phyloP scores from a whole-genome alignment of 2,797 vertebrate genomes.

The Melopsittacus undulatus region DNA sequence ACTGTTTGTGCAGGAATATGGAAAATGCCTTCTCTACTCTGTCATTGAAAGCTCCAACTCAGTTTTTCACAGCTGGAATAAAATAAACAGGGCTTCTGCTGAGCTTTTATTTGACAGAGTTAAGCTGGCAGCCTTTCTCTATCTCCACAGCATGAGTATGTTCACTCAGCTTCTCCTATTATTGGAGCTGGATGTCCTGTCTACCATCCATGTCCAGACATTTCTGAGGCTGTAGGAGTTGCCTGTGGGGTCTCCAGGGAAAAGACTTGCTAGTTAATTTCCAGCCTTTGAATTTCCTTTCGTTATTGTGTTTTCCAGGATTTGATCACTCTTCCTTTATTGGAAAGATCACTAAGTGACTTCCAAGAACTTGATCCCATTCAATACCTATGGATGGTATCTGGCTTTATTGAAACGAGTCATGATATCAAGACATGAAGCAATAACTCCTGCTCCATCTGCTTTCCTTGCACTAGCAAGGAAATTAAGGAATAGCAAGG shows the following conservation, averaged over 20 bases:
- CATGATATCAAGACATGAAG: fast-evolving
- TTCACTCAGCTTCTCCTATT: not conserved
- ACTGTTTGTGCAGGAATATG: not conserved
- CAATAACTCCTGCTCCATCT: not conserved
- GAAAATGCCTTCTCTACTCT: not conserved
- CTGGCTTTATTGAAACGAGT: not conserved
- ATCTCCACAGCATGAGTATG: not conserved
- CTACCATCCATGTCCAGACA: not conserved
- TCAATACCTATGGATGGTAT: not conserved
- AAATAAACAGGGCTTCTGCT: not conserved
- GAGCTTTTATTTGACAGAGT: not conserved
- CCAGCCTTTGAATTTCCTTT: not conserved
- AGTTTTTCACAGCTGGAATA: not conserved
- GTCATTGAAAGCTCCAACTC: not conserved
- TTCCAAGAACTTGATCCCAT: not conserved
- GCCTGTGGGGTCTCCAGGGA: not conserved
- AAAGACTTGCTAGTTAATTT: not conserved
- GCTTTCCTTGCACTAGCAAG: not conserved
- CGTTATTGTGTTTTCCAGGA: not conserved
- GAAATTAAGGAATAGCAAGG: not conserved
- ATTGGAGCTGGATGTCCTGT: not conserved
- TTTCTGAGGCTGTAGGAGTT: not conserved
- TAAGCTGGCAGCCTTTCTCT: not conserved
- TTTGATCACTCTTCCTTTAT: not conserved
- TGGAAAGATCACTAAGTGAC: not conserved